phyloP scores from a whole-genome alignment of 2,888 invertebrate species.

The Gortyna flavago region DNA sequence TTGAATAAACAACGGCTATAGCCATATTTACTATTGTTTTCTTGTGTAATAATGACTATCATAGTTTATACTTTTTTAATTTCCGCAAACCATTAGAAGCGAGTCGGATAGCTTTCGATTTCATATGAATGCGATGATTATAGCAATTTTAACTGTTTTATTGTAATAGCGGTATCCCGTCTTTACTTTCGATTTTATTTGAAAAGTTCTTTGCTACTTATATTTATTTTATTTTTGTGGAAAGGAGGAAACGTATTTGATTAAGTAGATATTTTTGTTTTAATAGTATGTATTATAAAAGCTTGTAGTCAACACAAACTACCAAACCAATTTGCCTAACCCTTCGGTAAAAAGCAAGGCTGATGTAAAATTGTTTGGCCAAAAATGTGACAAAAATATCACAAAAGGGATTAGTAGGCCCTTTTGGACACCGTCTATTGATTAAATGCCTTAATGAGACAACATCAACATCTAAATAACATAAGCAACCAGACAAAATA shows the following conservation, averaged over 20 bases:
- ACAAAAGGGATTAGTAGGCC: background rate
- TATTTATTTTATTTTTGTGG: background rate
- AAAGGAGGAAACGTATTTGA: background rate
- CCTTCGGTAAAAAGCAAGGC: rapidly evolving
- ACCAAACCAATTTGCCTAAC: background rate
- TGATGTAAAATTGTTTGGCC: background rate
- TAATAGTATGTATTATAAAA: background rate
- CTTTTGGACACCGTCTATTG: background rate
- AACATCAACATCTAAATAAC: background rate
- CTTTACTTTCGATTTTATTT: conserved; percentile 62
- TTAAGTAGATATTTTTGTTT: background rate
- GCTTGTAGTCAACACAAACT: background rate
- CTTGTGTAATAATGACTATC: conserved; percentile 33
- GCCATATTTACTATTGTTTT: conserved; percentile 37
- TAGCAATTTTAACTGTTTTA: conserved; percentile 53
- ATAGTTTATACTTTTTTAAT: conserved; percentile 33
- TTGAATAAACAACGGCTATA: conserved; percentile 10
- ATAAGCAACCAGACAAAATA: conserved; percentile 13
- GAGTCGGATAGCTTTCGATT: conserved; percentile 59
- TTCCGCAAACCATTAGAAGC: conserved; percentile 45
- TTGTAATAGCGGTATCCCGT: conserved; percentile 38
- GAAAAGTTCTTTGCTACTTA: background rate
- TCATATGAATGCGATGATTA: conserved; percentile 57
- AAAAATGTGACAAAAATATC: background rate
- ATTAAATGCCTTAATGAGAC: conserved; percentile 10